Percentiles rank a stretch among this genome's conserved stretches.
Conservation (phyloP, 2,113 vertebrate species). For the Lonchura striata region DNA sequence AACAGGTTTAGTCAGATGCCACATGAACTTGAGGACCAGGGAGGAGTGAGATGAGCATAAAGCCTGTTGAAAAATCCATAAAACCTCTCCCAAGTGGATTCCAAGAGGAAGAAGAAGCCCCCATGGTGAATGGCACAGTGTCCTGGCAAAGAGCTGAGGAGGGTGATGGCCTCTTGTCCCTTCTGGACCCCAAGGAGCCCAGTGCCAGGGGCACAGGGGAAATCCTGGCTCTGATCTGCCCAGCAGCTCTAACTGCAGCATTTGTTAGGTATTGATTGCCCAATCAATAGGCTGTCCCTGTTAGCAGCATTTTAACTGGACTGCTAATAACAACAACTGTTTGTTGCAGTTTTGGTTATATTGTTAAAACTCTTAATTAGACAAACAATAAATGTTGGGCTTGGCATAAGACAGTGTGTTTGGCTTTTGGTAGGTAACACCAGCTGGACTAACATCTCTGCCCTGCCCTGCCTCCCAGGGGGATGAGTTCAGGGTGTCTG, state of each 20-base stretch:
- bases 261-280: background rate
- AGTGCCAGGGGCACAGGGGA: background rate
- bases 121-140: accelerated
- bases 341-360: background rate
- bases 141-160: background rate
- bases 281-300: background rate
- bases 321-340: background rate
- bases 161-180: background rate
- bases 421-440: background rate
- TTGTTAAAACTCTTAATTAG: background rate
- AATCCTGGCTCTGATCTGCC: background rate
- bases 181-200: background rate
- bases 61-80: background rate
- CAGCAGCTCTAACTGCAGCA: background rate
- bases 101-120: background rate
- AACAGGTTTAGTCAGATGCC: background rate
- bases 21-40: accelerated
- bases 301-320: background rate
- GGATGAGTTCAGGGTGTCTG: background rate
- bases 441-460: background rate
- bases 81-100: background rate
- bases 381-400: too few species aligned
- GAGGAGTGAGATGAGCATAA: background rate
- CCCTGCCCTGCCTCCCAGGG: background rate
- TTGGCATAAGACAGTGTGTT: background rate